Evolutionary conservation across 2,888 invertebrate species (phyloP).

Genomic region (Lithophane leautieri): DNA sequence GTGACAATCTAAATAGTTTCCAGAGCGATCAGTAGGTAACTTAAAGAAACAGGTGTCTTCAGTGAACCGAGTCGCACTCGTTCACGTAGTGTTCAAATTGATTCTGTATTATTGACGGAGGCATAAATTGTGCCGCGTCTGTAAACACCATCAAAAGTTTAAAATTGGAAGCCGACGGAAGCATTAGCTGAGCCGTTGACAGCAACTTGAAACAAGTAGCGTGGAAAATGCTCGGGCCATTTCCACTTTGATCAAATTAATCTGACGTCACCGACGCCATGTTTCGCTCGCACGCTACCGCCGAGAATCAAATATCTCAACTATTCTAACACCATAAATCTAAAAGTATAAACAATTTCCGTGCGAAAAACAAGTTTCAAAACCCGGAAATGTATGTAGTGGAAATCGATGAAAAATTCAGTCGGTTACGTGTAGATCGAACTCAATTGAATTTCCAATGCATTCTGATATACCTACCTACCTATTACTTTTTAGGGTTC

Average conservation of each 20-base stretch:
- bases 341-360: constrained; percentile 59
- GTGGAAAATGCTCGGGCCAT: constrained; percentile 83
- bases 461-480: constrained; percentile 4
- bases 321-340: constrained; percentile 62
- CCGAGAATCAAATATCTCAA: constrained; percentile 70
- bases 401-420: constrained; percentile 38
- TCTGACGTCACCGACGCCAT: constrained; percentile 81
- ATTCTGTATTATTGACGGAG: constrained; percentile 75
- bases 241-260: constrained; percentile 89
- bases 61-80: constrained; percentile 55
- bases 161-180: constrained; percentile 87
- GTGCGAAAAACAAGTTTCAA: constrained; percentile 30
- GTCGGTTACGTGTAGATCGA: constrained; percentile 26
- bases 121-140: constrained; percentile 77
- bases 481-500: too few species aligned
- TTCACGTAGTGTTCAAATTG: constrained; percentile 65
- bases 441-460: constrained; percentile 17
- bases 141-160: constrained; percentile 88
- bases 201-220: constrained; percentile 85
- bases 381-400: constrained; percentile 15
- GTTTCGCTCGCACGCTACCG: constrained; percentile 71
- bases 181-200: constrained; percentile 88
- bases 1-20: constrained; percentile 52
- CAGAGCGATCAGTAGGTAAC: constrained; percentile 54
- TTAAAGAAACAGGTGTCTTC: constrained; percentile 63